A percentile compares a stretch with the other conserved stretches of the same genome.
Conservation (phyloP, 2,888 invertebrate genomes). For the Notodonta dromedarius region DNA sequence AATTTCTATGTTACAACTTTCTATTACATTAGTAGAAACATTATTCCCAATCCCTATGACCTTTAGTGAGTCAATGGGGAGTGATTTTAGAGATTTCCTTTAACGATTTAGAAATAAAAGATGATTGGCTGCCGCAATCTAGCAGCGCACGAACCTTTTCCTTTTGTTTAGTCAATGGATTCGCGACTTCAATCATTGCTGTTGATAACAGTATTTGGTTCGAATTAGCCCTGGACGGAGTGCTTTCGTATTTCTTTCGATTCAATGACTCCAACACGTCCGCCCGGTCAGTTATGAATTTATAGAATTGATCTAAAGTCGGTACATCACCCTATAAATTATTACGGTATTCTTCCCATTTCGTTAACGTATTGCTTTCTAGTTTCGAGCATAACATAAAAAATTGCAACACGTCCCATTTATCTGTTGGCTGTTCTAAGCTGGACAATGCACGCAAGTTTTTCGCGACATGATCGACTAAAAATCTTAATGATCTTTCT, state of each 20-base stretch:
- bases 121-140: constrained; percentile 9
- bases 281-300: constrained; percentile 34
- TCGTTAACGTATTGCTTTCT: constrained; percentile 23
- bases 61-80: constrained; percentile 13
- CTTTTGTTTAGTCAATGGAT: constrained; percentile 5
- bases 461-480: constrained; percentile 34
- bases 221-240: background rate
- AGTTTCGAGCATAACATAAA: constrained; percentile 29
- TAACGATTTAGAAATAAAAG: constrained; percentile 13
- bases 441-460: constrained; percentile 33
- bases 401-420: constrained; percentile 32
- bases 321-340: constrained; percentile 21
- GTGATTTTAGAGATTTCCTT: constrained; percentile 3
- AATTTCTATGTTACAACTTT: constrained; percentile 15
- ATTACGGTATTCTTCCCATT: constrained; percentile 38
- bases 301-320: constrained; percentile 29
- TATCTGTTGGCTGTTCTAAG: constrained; percentile 30
- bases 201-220: constrained; percentile 11
- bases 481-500: constrained; percentile 23
- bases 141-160: constrained; percentile 11
- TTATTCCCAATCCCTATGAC: constrained; percentile 25
- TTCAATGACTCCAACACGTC: constrained; percentile 31
- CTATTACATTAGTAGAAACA: constrained; percentile 2
- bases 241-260: constrained; percentile 17
- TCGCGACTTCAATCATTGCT: constrained; percentile 9